Conservation (phyloP, 2,113 vertebrate species). For the Catharus bicknelli region DNA sequence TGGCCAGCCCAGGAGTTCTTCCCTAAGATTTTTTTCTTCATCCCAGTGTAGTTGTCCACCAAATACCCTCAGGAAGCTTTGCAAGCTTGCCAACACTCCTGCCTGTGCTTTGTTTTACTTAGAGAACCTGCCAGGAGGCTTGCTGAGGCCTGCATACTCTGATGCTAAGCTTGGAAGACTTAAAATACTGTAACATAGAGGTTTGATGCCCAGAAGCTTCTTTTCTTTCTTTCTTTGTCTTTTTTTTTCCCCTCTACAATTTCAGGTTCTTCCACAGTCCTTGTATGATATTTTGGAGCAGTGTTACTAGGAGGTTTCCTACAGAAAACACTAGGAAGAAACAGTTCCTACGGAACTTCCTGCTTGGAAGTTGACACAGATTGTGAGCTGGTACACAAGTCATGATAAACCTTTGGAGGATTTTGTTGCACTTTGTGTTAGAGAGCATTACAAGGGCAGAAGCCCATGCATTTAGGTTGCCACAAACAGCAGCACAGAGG, state of each 20-base stretch:
- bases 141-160: neutral
- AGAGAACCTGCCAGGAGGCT: neutral
- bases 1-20: neutral
- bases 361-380: neutral
- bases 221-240: neutral
- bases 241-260: rapidly evolving
- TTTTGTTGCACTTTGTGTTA: neutral
- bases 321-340: neutral
- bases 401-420: neutral
- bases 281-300: neutral
- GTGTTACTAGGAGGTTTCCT: neutral
- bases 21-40: neutral
- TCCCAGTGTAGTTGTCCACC: neutral
- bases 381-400: neutral
- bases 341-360: neutral
- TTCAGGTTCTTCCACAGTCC: neutral
- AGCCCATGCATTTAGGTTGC: neutral
- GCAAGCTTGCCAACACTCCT: neutral
- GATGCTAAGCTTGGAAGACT: neutral
- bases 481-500: neutral
- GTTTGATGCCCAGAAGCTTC: neutral
- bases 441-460: neutral
- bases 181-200: neutral
- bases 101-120: neutral
- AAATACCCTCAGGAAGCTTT: neutral